Evolutionary conservation across 2,888 invertebrate species (phyloP), one percentile per base, ranked within the genome.

Genomic region (Dinocampus coccinellae): DNA sequence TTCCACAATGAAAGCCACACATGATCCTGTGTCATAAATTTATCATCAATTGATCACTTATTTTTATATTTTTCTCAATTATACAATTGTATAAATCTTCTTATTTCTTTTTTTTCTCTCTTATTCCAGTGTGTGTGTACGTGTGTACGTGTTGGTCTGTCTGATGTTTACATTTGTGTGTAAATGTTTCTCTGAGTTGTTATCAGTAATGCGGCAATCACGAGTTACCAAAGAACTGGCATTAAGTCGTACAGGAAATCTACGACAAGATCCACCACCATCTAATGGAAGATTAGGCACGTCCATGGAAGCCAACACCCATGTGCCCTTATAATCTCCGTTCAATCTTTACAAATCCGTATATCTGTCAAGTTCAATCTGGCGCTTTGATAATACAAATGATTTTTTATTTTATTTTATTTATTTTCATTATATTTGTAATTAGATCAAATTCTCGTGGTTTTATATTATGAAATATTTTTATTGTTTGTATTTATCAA

Each of bases 211-310:
- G 58, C 64, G 64, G 70, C 34, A 58, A 70, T 64, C 58, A 36
- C 29, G 9, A 29, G 16, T 10, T 58, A 58, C 58, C 33, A 58
- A 34, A 52, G 36, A 24, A 60, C 60, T 65, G 64, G 69, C 69
- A 71, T 72, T 82, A 81, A 83, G 77, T 80, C 76, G 72, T 57
- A 4, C 7, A 63, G 33, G 71, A 76, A 77, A 75, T 74, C 73
- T 73, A 24, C 75, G 72, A 77, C 70, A 72, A 71, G 77, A 75
- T n/a, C n/a, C 75, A 75, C 73, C 74, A 47, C 55, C 53, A 47
- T 22, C 42, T 75, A 36, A 75, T 71, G 42, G 76, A 73, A 79
- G 82, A 83, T 82, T 83, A 83, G 72, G 74, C 75, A 65, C 70
- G 74, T 75, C 69, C 70, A 68, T 20, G n/a, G n/a, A 3, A 75